These are phyloP conservation scores for Dryadula phaetusa DNA, from an alignment of 2,888 invertebrate genomes.

Conservation along the genomic window DNA sequence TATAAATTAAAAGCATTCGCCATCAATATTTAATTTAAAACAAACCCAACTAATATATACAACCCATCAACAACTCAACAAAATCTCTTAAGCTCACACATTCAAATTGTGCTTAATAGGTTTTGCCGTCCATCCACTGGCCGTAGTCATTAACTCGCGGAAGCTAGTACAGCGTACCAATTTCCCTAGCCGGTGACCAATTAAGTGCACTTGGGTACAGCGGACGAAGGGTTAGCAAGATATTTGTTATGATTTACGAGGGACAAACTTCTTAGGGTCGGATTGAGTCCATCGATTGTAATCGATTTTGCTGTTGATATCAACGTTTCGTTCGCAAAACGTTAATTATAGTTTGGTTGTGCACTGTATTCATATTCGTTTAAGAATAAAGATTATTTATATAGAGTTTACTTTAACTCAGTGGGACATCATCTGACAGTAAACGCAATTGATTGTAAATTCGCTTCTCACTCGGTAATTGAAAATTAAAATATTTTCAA, in stretches of 20 bases:
- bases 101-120: constrained; percentile 82
- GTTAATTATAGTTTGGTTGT: background rate
- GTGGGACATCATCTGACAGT: too few relatives aligned
- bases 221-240: constrained; percentile 77
- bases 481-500: too few relatives aligned
- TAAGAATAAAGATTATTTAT: too few relatives aligned
- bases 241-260: constrained; percentile 81
- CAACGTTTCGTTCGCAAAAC: background rate
- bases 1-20: too few relatives aligned
- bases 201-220: constrained; percentile 77
- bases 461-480: too few relatives aligned
- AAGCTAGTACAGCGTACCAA: constrained; percentile 81
- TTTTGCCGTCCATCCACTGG: constrained; percentile 80
- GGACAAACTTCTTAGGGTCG: constrained; percentile 43
- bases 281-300: constrained; percentile 23
- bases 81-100: constrained; percentile 71
- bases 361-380: too few relatives aligned
- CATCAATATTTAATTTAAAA: too few relatives aligned
- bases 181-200: constrained; percentile 80
- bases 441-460: too few relatives aligned
- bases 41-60: background rate
- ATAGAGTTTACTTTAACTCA: too few relatives aligned
- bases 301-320: constrained; percentile 21
- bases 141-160: constrained; percentile 82
- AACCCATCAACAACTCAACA: constrained; percentile 53